Percentiles rank a stretch among this genome's conserved stretches.
Evolutionary conservation across 1,140 invertebrate genomes (phyloP).

Genomic region (Drosophila saltans): DNA sequence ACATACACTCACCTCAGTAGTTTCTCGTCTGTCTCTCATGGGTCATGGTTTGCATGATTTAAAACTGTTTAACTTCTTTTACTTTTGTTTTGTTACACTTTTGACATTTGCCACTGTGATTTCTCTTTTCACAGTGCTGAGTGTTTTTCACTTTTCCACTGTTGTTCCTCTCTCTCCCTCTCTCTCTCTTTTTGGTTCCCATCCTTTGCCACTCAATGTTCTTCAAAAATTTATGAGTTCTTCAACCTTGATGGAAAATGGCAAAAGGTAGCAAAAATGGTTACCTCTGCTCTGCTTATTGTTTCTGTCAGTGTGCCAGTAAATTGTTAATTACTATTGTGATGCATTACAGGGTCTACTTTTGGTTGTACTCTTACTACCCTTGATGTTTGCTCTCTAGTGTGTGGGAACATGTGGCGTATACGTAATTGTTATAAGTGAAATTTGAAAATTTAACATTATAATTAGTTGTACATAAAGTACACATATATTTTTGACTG

Average conservation of each 20-base stretch:
- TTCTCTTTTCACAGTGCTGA: constrained; percentile 49
- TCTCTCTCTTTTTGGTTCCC: constrained; percentile 21
- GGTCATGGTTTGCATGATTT: constrained; percentile 54
- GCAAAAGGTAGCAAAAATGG: constrained; percentile 16
- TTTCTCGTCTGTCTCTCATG: constrained; percentile 18
- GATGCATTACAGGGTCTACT: constrained; percentile 30
- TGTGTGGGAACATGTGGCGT: constrained; percentile 30
- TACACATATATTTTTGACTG: background rate
- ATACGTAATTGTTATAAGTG: constrained; percentile 27
- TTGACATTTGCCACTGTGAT: constrained; percentile 28
- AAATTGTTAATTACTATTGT: constrained; percentile 74
- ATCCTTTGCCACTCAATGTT: constrained; percentile 22
- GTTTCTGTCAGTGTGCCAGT: constrained; percentile 23
- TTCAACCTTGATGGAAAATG: constrained; percentile 50
- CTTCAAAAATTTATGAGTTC: constrained; percentile 51
- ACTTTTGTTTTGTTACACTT: constrained; percentile 43
- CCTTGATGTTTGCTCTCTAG: constrained; percentile 6
- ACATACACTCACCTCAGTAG: background rate
- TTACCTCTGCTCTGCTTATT: constrained; percentile 4
- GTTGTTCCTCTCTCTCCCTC: background rate
- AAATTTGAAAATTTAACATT: constrained; percentile 15
- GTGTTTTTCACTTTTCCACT: constrained; percentile 25
- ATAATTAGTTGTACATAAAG: background rate
- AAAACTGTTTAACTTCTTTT: constrained; percentile 57
- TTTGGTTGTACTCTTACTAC: background rate